Evolutionary conservation across 2,113 vertebrate species (phyloP), one percentile per base, ranked within the genome.

Genomic region (Caloenas nicobarica): DNA sequence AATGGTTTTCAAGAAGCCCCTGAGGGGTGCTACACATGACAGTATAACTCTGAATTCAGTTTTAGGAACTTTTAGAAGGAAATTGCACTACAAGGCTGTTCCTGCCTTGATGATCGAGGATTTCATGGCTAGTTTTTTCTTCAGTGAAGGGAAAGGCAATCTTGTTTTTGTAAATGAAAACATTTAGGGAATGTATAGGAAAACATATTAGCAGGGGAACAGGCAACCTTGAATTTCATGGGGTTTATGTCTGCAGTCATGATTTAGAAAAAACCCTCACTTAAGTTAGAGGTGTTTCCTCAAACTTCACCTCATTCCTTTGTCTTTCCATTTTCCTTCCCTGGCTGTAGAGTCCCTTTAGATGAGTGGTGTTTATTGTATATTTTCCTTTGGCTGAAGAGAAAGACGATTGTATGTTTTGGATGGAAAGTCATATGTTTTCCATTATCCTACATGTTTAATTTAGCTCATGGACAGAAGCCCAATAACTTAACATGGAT

Each of bases 401-500:
- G 50, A 84, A 90, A 86, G 19, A 72, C 66, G 16, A 53, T 36
- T 88, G 56, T 53, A 16, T 2, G 13, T 46, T 68, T 57, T 83
- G 33, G 44, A 86, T 80, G 54, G 74, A 81, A 95, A 81, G 50
- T 79, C 72, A 83, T 60, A 51, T 95, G 72, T 71, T 86, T 81
- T 91, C 61, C 83, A 40, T 78, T 96, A 93, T 78, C 74, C 42
- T 88, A 44, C 38, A 64, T 74, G 21, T 93, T 73, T 92, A 84
- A 95, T 86, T 93, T 74, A 95, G 29, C 40, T 95, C 13, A 50
- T 92, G 90, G 80, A 88, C 70, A 88, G 72, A 86, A 85, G 58
- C 64, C 72, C 65, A 88, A 53, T 65, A 92, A 74, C 16, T 38
- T 31, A 78, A 81, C 14, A 56, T 25, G 26, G 26, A 28, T 89